Base-by-base conservation (phyloP, 2,888 invertebrate species). In the Gasteruption jaculator region DNA sequence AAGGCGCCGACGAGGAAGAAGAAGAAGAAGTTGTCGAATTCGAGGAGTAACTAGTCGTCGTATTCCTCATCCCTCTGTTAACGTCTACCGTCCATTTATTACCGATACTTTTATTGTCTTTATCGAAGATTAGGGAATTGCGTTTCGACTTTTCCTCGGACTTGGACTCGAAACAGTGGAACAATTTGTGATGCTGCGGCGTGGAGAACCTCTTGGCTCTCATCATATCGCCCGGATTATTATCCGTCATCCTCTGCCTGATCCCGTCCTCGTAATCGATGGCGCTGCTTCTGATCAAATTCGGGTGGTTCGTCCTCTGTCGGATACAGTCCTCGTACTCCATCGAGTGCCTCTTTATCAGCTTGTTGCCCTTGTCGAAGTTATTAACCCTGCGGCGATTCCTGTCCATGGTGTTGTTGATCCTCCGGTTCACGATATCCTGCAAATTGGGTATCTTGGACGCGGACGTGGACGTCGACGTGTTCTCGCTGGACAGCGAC, bases 381-480 rank as follows among this genome's bases (percentile, higher is more conserved):
- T 42, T 57, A 10, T 56, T 40, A 10, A 49, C 43, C 6, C 37
- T 41, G 12, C 52, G 48, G 15, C 59, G 53, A 4, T 58, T 49
- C n/a, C 52, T 45, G 8, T 54, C 53, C n/a, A 54, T 55, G 15
- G 48, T 54, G 24, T 44, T 46, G 10, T 53, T 54, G 15, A 52
- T 36, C 14, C 56, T 46, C 30, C 56, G 47, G 32, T 63, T 64
- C 6, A 60, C 54, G 8, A 64, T 58, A 30, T 67, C 63, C 37
- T 64, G 65, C 1, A 63, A 46, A 32, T 65, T 62, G 2, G 68
- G 65, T 39, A 68, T 66, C 40, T 66, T 69, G 7, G 68, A 65
- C 10, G 55, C 50, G 15, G 57, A 57, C 37, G 63, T 63, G 10
- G 61, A 58, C n/a, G n/a, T n/a, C n/a, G n/a, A n/a, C n/a, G n/a